phyloP scores from a whole-genome alignment of 2,113 vertebrate species.

The Zosterops hypoxanthus region DNA sequence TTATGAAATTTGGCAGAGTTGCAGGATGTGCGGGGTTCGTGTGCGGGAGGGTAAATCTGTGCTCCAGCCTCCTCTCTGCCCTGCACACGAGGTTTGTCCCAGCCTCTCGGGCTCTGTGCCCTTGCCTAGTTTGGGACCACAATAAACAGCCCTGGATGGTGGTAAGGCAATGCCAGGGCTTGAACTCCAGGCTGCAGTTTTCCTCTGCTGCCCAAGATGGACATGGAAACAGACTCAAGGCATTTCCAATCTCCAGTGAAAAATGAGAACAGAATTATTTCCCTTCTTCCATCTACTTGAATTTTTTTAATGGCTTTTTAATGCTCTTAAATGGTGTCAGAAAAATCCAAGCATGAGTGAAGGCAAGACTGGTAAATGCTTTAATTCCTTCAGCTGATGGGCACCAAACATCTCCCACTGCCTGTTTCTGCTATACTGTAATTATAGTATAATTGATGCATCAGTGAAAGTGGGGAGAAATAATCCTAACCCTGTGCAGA shows the following conservation, averaged over 20 bases:
- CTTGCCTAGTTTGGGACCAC: neutral
- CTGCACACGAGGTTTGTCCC: neutral
- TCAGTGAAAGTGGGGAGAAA: neutral
- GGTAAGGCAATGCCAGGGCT: neutral
- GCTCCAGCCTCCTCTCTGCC: neutral
- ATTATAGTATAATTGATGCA: neutral
- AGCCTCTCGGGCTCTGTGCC: neutral
- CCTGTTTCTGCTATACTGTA: neutral
- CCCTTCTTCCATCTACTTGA: neutral
- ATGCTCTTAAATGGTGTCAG: neutral
- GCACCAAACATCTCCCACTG: neutral
- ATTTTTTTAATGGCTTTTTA: neutral
- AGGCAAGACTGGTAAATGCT: neutral
- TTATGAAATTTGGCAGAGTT: neutral
- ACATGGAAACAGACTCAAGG: neutral
- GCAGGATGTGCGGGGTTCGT: neutral
- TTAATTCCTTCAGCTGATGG: neutral
- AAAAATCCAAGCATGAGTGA: neutral
- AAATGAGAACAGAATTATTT: neutral
- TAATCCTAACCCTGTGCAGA: neutral
- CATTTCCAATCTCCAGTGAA: neutral
- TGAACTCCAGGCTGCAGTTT: neutral
- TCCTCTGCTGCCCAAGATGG: neutral
- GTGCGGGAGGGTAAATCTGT: neutral
- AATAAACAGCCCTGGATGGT: neutral